Base-by-base conservation (phyloP, 2,888 invertebrate genomes). In the Melieria picta region DNA sequence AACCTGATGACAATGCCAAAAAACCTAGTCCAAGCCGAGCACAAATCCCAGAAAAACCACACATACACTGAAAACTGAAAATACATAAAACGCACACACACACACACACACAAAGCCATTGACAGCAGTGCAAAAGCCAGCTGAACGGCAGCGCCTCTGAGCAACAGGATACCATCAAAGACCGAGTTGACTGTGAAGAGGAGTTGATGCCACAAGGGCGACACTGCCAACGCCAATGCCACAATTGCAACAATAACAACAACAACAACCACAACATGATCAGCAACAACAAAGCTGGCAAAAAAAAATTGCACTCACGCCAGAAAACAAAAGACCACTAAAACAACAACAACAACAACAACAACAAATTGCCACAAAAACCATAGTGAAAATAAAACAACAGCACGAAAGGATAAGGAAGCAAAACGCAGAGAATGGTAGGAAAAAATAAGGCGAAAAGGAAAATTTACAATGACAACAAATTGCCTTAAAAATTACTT, bases 401-500 rank as follows among this genome's bases (percentile, higher is more conserved):
- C 43, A 66, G 48, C 10, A 62, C 30, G 45, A 42, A 43, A 48
- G 61, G 45, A 30, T 30, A 30, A 30, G 30, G 30, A 30, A 30
- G 30, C 30, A 30, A 30, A 30, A 30, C 30, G 30, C 30, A 30
- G 30, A 30, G 30, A 30, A 30, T 30, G 30, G 30, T 30, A 30
- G 3, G 30, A 30, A 30, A 30, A 30, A 30, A 30, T 30, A 30
- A 30, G 30, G 30, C 30, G 30, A 30, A 52, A 42, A 62, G n/a
- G 48, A 13, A 47, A 57, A 30, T 66, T 58, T 42, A 58, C 71
- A 58, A 70, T 75, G 69, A 62, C 74, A 78, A 79, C 80, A 80
- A 80, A 80, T 80, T 79, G 78, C 77, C 78, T 77, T 77, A 75
- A 79, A 80, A 78, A 11, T 73, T 77, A 72, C 74, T 45, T 46